Conservation (phyloP, 1,140 invertebrate species). For the Nomia melanderi region DNA sequence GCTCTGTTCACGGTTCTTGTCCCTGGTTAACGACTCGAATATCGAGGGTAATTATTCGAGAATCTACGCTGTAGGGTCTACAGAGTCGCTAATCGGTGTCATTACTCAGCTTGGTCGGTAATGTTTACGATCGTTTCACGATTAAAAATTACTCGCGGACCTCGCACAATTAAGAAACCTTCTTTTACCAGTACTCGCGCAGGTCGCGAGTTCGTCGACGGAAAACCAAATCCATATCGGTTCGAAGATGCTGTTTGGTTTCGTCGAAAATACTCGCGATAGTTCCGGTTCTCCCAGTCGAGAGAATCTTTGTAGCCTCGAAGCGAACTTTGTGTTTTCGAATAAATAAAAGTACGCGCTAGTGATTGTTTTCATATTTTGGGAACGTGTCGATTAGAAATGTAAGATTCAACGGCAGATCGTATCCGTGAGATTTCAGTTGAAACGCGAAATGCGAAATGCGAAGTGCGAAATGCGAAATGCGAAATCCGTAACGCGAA, state of each 20-base stretch:
- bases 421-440: background rate
- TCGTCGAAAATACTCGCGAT: background rate
- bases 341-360: background rate
- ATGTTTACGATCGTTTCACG: background rate
- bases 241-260: background rate
- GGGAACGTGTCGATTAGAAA: no score
- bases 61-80: background rate
- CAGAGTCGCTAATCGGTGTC: background rate
- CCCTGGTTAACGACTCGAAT: background rate
- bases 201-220: constrained; percentile 34
- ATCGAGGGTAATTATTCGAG: background rate
- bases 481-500: no score
- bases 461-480: no score
- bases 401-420: background rate
- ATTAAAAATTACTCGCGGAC: background rate
- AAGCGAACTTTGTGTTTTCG: background rate
- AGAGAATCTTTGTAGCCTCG: background rate
- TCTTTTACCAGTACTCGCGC: constrained; percentile 21
- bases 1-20: background rate
- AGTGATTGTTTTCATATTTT: no score
- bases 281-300: constrained; percentile 3
- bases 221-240: background rate
- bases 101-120: background rate
- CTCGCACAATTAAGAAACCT: background rate
- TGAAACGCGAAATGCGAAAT: no score